phyloP scores from a whole-genome alignment of 1,140 invertebrate genomes.

The Ostrea edulis region DNA sequence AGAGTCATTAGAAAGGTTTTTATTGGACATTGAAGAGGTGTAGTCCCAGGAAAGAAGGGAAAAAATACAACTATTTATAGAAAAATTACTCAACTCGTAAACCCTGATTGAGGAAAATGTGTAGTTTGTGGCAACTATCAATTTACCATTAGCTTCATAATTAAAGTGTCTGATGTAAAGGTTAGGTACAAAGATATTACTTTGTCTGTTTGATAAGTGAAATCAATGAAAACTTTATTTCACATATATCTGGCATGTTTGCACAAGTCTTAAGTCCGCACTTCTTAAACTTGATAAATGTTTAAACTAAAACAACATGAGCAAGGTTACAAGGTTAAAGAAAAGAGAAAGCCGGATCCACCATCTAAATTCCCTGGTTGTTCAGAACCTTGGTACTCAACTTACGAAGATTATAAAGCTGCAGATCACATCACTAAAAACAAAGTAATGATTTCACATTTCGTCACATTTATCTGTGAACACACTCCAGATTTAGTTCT shows the following conservation, averaged over 20 bases:
- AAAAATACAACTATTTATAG: conserved; percentile 29
- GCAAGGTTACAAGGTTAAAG: conserved; percentile 20
- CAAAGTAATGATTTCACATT: conserved; percentile 7
- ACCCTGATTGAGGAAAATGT: conserved; percentile 11
- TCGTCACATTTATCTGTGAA: conserved; percentile 26
- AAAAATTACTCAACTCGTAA: conserved; percentile 13
- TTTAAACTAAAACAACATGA: conserved; percentile 33
- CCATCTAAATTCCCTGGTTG: conserved; percentile 15
- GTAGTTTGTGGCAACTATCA: conserved; percentile 7
- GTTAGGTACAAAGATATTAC: background rate
- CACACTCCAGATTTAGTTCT: background rate
- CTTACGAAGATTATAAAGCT: background rate
- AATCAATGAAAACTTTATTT: conserved; percentile 27
- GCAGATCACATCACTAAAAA: conserved; percentile 5
- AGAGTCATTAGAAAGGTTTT: background rate
- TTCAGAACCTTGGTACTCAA: conserved; percentile 7
- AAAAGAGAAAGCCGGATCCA: conserved; percentile 30
- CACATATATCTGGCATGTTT: conserved; percentile 32
- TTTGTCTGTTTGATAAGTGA: background rate
- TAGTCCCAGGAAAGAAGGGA: background rate
- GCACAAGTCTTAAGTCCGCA: conserved; percentile 8
- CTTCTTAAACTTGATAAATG: conserved; percentile 15
- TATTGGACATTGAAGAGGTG: conserved; percentile 20
- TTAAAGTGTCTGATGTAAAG: background rate
- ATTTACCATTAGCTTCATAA: conserved; percentile 5